phyloP scores from a whole-genome alignment of 2,113 vertebrate species.

The Varanus salvator region DNA sequence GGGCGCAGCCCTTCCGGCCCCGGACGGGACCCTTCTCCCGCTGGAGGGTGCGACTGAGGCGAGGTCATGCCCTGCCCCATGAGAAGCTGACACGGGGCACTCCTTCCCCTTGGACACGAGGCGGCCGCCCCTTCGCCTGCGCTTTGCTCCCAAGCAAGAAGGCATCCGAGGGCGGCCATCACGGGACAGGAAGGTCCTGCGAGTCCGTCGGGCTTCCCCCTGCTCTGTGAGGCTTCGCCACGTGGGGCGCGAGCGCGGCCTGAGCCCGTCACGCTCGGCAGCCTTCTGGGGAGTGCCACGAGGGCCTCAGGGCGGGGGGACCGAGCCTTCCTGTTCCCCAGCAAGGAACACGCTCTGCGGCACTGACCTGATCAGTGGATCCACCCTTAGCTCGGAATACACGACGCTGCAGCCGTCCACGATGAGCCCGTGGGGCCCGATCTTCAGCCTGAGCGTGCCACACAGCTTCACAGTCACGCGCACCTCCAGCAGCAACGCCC shows the following conservation, averaged over 20 bases:
- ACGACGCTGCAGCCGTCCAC: neutral
- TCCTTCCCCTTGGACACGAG: no score
- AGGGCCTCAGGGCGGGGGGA: neutral
- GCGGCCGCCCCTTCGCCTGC: neutral
- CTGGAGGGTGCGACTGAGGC: no score
- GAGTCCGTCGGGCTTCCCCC: neutral
- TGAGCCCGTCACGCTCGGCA: no score
- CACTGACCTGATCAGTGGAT: accelerated
- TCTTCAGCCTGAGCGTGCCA: accelerated
- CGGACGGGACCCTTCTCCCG: no score
- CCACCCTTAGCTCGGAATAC: accelerated
- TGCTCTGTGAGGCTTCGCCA: neutral
- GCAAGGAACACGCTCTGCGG: no score
- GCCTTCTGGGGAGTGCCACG: neutral
- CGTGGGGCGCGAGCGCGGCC: neutral
- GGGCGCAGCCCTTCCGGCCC: no score
- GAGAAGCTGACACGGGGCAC: no score
- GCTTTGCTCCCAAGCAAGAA: neutral
- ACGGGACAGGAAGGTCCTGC: neutral
- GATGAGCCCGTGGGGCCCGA: neutral
- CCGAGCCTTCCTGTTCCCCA: no score
- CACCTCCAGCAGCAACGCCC: neutral
- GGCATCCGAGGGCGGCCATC: neutral
- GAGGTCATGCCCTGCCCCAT: no score
- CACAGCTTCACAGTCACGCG: accelerated